Base-by-base conservation (phyloP, 2,888 invertebrate species). In the Drosophila pseudotakahashii region DNA sequence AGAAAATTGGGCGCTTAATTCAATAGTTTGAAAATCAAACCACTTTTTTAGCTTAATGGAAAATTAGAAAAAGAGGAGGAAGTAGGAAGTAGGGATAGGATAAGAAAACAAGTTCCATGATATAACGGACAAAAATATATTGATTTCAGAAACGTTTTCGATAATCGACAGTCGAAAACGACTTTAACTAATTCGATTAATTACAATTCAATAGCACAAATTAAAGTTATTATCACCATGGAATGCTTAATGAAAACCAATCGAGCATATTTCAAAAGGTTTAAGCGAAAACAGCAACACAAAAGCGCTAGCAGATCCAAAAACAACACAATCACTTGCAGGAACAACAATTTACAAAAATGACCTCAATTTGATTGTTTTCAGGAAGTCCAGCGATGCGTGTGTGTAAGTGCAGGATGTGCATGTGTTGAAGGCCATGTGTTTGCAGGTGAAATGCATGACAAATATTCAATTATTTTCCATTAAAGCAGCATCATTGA, bases 381-480 rank as follows among this genome's bases (percentile, higher is more conserved):
- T 60, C 62, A 50, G 70, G 68, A 64, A 53, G 55, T 69, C 64
- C 75, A 74, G 50, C 64, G 57, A 63, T 64, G 73, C 76, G 32
- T 69, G 36, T 48, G 68, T 59, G 51, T 59, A 23, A 54, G 64
- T 42, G 39, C n/a, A 4, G 52, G 30, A 36, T 48, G 48, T 48
- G 48, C 26, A 45, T 45, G 48, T 48, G 48, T 48, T 48, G 48
- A 48, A 48, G 48, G 48, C 48, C 34, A 48, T 32, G 42, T 14
- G 42, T 37, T 39, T 58, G 57, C 42, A 57, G 55, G 52, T 57
- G 60, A 64, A 64, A 52, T 52, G 45, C 44, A 75, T 69, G 74
- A 69, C 75, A 76, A 81, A 74, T 80, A 76, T 77, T 73, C 80
- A 75, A 83, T 83, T 85, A 83, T 77, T 85, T 80, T 76, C 75